Evolutionary conservation across 2,888 invertebrate genomes (phyloP).

Genomic region (Gandaritis pyraliata): DNA sequence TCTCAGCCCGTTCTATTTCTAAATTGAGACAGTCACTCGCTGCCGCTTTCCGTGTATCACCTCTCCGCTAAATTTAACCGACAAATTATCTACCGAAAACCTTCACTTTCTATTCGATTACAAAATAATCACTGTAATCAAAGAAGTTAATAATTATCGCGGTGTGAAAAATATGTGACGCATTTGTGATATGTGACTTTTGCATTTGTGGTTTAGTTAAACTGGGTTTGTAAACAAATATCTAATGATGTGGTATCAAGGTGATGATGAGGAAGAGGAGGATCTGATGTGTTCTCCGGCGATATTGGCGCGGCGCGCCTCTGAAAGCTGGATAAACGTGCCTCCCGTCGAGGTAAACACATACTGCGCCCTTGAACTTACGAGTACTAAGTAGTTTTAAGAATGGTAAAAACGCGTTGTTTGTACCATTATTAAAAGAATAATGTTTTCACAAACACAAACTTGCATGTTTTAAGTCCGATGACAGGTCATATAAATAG

Average conservation of each 20-base stretch:
- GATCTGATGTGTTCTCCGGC: constrained; percentile 95
- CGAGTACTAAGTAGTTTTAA: neutral
- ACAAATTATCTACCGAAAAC: constrained; percentile 51
- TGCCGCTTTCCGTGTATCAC: constrained; percentile 78
- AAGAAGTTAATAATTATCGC: constrained; percentile 14
- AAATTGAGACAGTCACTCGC: constrained; percentile 82
- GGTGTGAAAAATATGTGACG: constrained; percentile 30
- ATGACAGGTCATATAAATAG: too few species aligned
- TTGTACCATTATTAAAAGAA: neutral
- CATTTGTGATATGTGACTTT: constrained; percentile 39
- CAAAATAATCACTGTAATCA: constrained; percentile 14
- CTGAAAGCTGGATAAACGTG: constrained; percentile 95
- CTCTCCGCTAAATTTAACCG: constrained; percentile 72
- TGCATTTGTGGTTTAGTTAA: constrained; percentile 27
- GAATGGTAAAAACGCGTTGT: too few species aligned
- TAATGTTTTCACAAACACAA: neutral
- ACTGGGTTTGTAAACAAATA: constrained; percentile 33
- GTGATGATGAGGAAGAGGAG: constrained; percentile 92
- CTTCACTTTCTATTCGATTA: constrained; percentile 33
- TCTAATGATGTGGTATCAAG: constrained; percentile 89
- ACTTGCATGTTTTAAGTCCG: neutral
- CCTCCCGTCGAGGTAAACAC: constrained; percentile 92
- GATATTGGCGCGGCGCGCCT: constrained; percentile 92
- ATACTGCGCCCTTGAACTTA: constrained; percentile 35
- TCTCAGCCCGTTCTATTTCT: constrained; percentile 82